Percentiles rank a stretch among this genome's conserved stretches.
Conservation (phyloP, 2,113 vertebrate species). For the Pachyramphus minor region DNA sequence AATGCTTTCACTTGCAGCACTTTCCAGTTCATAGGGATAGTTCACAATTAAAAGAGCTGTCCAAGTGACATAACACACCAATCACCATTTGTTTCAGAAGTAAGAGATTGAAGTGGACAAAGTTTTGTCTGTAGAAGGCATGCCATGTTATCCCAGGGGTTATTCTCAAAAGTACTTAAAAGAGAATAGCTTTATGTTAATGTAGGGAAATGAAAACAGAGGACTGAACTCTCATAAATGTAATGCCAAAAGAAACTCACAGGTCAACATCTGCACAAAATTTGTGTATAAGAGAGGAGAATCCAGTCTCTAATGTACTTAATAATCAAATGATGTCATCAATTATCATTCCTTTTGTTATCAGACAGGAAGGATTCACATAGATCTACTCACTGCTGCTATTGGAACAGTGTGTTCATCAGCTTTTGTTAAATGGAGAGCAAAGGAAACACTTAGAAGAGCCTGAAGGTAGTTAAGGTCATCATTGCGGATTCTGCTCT, state of each 20-base stretch:
- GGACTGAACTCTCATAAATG: background rate
- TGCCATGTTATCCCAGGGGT: background rate
- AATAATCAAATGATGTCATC: background rate
- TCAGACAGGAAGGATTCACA: background rate
- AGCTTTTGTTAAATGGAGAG: slow-evolving; percentile 69
- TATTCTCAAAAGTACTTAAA: background rate
- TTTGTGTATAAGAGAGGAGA: background rate
- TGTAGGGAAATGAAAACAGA: background rate
- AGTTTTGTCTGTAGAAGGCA: background rate
- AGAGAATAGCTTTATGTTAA: background rate
- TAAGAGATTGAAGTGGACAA: background rate
- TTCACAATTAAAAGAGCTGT: background rate
- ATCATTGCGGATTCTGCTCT: slow-evolving; percentile 64
- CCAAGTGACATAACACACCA: background rate
- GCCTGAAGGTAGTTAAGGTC: slow-evolving; percentile 69
- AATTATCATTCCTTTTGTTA: background rate
- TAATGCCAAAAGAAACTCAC: background rate
- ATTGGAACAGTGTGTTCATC: slow-evolving; percentile 61
- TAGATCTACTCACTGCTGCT: slow-evolving; percentile 57
- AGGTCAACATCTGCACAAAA: background rate
- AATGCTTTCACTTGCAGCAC: background rate
- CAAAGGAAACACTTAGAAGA: slow-evolving; percentile 62
- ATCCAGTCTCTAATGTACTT: background rate
- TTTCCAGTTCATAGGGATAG: background rate
- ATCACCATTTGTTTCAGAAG: background rate